Percentiles rank a stretch among this genome's conserved stretches.
Evolutionary conservation across 2,797 vertebrate genomes (phyloP).

Genomic region (Leuciscus waleckii): DNA sequence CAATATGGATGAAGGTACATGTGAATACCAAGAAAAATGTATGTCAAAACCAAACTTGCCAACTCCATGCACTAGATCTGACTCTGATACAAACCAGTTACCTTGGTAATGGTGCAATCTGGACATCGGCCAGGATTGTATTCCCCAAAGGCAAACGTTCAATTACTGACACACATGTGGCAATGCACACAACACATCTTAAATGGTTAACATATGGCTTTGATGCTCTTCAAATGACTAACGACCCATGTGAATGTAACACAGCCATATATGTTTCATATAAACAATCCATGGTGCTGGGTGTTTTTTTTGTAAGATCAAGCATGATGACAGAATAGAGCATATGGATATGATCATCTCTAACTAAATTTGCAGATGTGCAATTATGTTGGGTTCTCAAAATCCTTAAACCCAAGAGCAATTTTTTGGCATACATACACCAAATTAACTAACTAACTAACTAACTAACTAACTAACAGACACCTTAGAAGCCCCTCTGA

Average conservation of each 20-base stretch:
- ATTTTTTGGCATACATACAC: background rate
- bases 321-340: background rate
- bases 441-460: background rate
- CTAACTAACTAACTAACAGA: background rate
- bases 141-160: background rate
- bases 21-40: background rate
- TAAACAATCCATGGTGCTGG: background rate
- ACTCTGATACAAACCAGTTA: background rate
- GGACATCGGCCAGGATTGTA: background rate
- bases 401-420: background rate
- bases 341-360: constrained; percentile 7
- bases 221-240: background rate
- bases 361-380: constrained; percentile 6
- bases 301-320: background rate
- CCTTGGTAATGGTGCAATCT: background rate
- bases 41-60: background rate
- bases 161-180: background rate
- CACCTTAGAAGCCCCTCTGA: background rate
- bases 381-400: background rate
- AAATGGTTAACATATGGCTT: background rate
- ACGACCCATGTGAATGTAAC: background rate
- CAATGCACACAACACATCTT: background rate
- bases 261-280: constrained; percentile 17
- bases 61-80: background rate
- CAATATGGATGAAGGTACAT: background rate